phyloP scores from a whole-genome alignment of 2,797 vertebrate genomes.

The Danionella dracula region DNA sequence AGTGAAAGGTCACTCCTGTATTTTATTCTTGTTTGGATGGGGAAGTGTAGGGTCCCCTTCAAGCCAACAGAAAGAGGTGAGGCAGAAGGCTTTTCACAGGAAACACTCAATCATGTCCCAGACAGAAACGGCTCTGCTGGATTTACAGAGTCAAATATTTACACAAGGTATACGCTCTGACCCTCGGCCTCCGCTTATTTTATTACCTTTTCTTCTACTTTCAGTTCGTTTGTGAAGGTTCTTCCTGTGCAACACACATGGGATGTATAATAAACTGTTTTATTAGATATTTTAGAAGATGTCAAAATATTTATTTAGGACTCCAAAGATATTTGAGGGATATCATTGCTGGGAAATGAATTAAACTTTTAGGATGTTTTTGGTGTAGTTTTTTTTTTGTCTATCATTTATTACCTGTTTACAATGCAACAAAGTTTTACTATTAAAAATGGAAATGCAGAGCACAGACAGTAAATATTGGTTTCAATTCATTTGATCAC shows the following conservation, averaged over 20 bases:
- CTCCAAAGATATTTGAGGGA: slow-evolving; percentile 36
- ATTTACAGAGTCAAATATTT: slow-evolving; percentile 74
- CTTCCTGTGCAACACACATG: slow-evolving; percentile 62
- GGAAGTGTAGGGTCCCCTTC: slow-evolving; percentile 24
- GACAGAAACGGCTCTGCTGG: slow-evolving; percentile 59
- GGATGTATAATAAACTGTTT: slow-evolving; percentile 65
- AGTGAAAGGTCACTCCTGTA: slow-evolving; percentile 30
- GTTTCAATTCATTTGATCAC: too few relatives aligned
- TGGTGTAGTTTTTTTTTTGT: slow-evolving; percentile 3
- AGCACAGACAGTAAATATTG: too few relatives aligned
- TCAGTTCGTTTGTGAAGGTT: slow-evolving; percentile 46
- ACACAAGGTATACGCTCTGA: slow-evolving; percentile 65
- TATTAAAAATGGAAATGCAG: too few relatives aligned
- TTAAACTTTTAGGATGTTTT: slow-evolving; percentile 38
- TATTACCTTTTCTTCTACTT: slow-evolving; percentile 41
- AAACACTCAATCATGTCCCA: slow-evolving; percentile 56
- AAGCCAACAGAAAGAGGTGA: slow-evolving; percentile 47
- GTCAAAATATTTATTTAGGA: slow-evolving; percentile 69
- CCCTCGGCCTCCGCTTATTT: slow-evolving; percentile 52
- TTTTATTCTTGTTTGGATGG: slow-evolving; percentile 36
- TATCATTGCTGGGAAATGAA: slow-evolving; percentile 30
- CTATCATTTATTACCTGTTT: neutral
- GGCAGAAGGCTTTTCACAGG: slow-evolving; percentile 54
- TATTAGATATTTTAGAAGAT: slow-evolving; percentile 66
- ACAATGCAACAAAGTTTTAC: too few relatives aligned